These are phyloP conservation scores for Phallusia fumigata DNA, from an alignment of 23 tunicate genomes.

Conservation along the genomic window DNA sequence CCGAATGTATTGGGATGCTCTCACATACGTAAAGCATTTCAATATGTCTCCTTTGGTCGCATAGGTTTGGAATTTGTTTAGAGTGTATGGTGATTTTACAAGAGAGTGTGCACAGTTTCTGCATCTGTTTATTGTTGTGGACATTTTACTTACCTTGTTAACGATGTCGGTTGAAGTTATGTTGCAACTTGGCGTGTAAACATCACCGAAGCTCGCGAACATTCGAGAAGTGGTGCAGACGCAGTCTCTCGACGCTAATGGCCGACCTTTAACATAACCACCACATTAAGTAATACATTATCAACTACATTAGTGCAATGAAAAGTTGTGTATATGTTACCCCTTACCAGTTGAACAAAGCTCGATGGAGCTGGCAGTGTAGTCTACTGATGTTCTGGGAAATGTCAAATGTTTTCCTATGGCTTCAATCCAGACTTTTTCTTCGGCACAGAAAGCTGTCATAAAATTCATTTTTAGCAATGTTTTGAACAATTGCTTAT, in stretches of 20 bases:
- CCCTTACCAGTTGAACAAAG: neutral
- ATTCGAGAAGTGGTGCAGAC: neutral
- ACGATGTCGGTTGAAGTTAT: neutral
- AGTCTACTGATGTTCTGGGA: neutral
- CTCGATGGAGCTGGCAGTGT: neutral
- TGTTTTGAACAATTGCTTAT: no score
- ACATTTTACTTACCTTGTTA: no score
- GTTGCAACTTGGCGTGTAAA: neutral
- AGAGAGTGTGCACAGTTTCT: no score
- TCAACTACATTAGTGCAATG: neutral
- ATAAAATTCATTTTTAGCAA: no score
- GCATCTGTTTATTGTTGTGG: no score
- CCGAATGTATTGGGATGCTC: no score
- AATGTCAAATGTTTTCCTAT: neutral
- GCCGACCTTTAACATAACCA: neutral
- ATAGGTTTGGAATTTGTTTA: no score
- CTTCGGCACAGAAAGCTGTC: neutral
- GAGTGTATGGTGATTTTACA: no score
- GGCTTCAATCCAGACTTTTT: neutral
- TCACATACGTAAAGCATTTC: no score
- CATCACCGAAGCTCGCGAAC: neutral
- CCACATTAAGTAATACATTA: neutral
- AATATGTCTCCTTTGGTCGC: no score
- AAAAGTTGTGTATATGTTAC: neutral
- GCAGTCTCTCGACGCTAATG: conserved; percentile 11